These are phyloP conservation scores for Fulmarus glacialis DNA, from an alignment of 2,113 vertebrate genomes.

Conservation along the genomic window DNA sequence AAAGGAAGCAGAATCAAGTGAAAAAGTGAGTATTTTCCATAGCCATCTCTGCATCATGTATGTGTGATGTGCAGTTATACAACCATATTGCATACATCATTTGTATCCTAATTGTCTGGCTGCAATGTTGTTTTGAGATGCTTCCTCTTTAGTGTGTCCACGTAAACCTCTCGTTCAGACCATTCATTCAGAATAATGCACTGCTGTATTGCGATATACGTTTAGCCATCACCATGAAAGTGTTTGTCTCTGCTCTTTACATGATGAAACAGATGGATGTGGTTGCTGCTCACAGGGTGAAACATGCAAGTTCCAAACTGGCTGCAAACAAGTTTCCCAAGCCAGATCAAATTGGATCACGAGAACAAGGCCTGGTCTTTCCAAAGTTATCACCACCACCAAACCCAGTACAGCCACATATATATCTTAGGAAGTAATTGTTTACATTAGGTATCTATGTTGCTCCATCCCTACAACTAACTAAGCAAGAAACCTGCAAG, in stretches of 20 bases:
- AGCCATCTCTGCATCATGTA: constrained; percentile 63
- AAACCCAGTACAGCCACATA: accelerated
- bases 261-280: constrained; percentile 24
- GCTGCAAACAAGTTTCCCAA: not conserved
- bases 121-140: constrained; percentile 42
- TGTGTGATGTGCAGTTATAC: not conserved
- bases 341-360: not conserved
- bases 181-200: not conserved
- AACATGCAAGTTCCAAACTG: not conserved
- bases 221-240: not conserved
- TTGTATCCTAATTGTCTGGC: constrained; percentile 14
- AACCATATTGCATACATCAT: not conserved
- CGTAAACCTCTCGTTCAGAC: not conserved
- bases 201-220: not conserved
- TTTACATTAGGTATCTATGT: accelerated
- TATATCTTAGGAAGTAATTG: not conserved
- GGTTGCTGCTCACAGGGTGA: not conserved
- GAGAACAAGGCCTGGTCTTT: not conserved
- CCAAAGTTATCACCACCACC: not conserved
- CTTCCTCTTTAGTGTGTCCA: not conserved
- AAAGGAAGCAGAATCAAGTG: constrained; percentile 75
- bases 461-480: not conserved
- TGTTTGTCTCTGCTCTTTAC: not conserved
- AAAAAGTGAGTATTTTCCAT: constrained; percentile 81
- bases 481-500: not conserved